Percentiles rank a stretch among this genome's conserved stretches.
These are phyloP conservation scores for Scopus umbretta DNA, from an alignment of 2,113 vertebrate genomes.

Conservation along the genomic window DNA sequence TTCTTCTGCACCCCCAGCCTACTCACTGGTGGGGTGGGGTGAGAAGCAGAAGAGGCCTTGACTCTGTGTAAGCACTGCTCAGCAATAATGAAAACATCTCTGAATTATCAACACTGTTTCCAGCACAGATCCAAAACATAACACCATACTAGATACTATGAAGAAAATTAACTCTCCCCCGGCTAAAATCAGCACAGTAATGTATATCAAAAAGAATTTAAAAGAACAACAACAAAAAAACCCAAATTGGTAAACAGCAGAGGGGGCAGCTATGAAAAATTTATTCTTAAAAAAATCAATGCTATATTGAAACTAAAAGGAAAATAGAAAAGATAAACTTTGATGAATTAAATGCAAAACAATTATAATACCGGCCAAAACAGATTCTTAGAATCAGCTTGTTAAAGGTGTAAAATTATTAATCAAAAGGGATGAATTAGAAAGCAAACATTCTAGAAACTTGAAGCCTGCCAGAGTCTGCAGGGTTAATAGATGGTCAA, in stretches of 20 bases:
- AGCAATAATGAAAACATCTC: background rate
- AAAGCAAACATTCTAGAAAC: background rate
- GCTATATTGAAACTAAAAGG: background rate
- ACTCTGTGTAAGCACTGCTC: background rate
- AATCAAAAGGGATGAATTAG: background rate
- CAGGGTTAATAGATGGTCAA: background rate
- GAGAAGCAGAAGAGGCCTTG: background rate
- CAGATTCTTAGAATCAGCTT: background rate
- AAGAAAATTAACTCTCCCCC: background rate
- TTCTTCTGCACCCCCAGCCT: background rate
- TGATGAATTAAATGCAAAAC: background rate
- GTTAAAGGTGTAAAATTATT: background rate
- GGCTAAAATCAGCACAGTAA: background rate
- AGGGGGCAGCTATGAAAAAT: background rate
- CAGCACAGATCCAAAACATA: background rate
- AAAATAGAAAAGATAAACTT: background rate
- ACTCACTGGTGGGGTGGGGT: background rate
- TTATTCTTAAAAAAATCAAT: background rate
- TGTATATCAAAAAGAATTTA: background rate
- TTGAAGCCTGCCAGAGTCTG: background rate
- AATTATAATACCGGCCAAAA: background rate
- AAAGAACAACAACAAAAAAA: background rate
- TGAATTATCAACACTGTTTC: background rate
- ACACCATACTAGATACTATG: background rate
- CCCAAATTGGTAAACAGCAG: background rate